These are phyloP conservation scores for Oryctes rhinoceros DNA, from an alignment of 1,140 invertebrate species.

Conservation along the genomic window DNA sequence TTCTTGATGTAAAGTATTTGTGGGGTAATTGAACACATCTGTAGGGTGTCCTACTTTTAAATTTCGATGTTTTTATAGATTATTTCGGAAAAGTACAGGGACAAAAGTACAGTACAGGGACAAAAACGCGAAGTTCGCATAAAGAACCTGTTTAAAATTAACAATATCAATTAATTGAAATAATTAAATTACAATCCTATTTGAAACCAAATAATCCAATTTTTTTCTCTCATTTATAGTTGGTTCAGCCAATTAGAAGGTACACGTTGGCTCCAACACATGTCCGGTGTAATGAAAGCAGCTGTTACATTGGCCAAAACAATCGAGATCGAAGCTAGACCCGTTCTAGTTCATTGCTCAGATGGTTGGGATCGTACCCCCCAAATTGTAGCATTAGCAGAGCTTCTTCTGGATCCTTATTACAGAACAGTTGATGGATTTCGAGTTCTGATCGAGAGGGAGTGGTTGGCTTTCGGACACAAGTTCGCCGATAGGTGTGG, in stretches of 20 bases:
- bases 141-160: too few relatives aligned
- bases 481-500: conserved; percentile 97
- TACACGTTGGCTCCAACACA: conserved; percentile 90
- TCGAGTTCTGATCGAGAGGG: conserved; percentile 88
- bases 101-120: too few relatives aligned
- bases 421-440: conserved; percentile 95
- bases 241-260: conserved; percentile 89
- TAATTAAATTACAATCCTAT: too few relatives aligned
- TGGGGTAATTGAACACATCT: background rate
- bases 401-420: conserved; percentile 92
- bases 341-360: conserved; percentile 94
- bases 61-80: too few relatives aligned
- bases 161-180: too few relatives aligned
- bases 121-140: too few relatives aligned
- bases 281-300: conserved; percentile 83
- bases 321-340: conserved; percentile 83
- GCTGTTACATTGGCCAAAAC: conserved; percentile 82
- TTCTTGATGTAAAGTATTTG: too few relatives aligned
- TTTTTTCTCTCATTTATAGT: conserved; percentile 65
- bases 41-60: too few relatives aligned
- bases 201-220: background rate
- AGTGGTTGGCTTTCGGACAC: conserved; percentile 97
- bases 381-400: conserved; percentile 89
- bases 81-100: too few relatives aligned
- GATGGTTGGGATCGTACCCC: conserved; percentile 98